A percentile compares a stretch with the other conserved stretches of the same genome.
These are phyloP conservation scores for Phasia obesa DNA, from an alignment of 2,888 invertebrate genomes.

Conservation along the genomic window DNA sequence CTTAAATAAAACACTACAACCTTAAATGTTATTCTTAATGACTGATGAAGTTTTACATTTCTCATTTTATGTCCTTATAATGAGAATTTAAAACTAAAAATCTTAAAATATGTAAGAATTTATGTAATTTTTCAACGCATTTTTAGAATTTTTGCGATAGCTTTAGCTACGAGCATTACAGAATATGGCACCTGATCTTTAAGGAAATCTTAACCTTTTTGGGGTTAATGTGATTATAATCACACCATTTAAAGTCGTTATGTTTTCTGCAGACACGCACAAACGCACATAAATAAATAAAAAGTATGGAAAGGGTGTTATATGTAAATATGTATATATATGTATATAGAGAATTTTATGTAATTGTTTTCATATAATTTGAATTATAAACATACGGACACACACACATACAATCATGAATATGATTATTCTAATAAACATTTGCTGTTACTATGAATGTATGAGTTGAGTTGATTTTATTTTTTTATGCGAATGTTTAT, in stretches of 20 bases:
- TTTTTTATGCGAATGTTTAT: constrained; percentile 33
- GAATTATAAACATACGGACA: constrained; percentile 15
- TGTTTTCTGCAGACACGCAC: background rate
- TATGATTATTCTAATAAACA: constrained; percentile 54
- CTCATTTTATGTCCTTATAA: no score
- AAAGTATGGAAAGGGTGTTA: background rate
- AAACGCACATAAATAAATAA: background rate
- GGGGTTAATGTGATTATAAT: constrained; percentile 25
- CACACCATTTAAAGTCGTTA: constrained; percentile 11
- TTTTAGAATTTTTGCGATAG: no score
- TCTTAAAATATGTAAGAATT: no score
- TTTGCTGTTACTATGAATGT: constrained; percentile 51
- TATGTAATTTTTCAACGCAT: no score
- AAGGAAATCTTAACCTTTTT: background rate
- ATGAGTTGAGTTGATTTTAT: constrained; percentile 44
- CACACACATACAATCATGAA: background rate
- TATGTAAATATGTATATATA: background rate
- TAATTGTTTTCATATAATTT: constrained; percentile 42
- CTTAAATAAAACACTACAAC: no score
- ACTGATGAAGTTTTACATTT: no score
- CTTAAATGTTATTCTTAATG: no score
- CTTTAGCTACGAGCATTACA: no score
- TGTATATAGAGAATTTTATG: constrained; percentile 12
- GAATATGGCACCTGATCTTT: no score
- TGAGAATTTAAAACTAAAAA: no score